Evolutionary conservation across 2,797 vertebrate genomes (phyloP).

Genomic region (Dendrocincla fuliginosa): DNA sequence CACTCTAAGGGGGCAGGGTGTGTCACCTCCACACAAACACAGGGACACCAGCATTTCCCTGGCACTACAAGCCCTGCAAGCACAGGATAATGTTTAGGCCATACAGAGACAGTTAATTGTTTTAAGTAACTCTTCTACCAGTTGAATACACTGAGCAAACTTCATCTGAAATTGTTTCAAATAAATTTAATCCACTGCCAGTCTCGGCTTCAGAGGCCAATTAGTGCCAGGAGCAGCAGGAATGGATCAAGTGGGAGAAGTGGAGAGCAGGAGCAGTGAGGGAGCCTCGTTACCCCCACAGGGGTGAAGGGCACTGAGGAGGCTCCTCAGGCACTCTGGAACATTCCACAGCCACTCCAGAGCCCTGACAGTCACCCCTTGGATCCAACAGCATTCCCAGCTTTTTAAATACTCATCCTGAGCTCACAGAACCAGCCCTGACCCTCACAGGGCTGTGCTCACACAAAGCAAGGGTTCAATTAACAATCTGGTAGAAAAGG

Average conservation of each 20-base stretch:
- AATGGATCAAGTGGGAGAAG: neutral
- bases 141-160: neutral
- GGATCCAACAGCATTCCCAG: neutral
- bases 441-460: neutral
- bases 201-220: neutral
- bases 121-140: neutral
- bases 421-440: neutral
- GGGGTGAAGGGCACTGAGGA: neutral
- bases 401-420: neutral
- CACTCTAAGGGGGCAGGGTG: neutral
- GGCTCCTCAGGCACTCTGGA: neutral
- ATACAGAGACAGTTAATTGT: neutral
- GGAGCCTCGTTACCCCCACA: rapidly evolving
- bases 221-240: neutral
- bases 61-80: neutral
- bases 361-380: neutral
- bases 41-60: neutral
- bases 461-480: neutral
- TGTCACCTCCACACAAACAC: neutral
- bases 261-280: neutral
- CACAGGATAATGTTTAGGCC: neutral
- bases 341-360: neutral
- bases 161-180: neutral
- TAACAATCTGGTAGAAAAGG: neutral
- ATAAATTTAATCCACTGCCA: neutral